A percentile compares a stretch with the other conserved stretches of the same genome.
These are phyloP conservation scores for Polydrusus pterygomalis DNA, from an alignment of 2,888 invertebrate species.

Conservation along the genomic window DNA sequence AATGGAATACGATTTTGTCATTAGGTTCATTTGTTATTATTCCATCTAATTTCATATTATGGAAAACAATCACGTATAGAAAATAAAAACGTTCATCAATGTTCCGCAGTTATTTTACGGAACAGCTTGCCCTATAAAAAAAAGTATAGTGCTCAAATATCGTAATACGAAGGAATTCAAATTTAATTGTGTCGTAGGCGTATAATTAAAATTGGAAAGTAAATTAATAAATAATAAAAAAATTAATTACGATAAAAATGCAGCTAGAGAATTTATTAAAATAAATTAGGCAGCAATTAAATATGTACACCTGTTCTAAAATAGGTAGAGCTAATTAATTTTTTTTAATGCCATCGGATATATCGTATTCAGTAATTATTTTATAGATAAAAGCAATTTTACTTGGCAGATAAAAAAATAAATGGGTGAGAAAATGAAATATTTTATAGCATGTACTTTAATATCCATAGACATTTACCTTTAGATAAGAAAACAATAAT, in stretches of 20 bases:
- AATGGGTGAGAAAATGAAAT: neutral
- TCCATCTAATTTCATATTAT: too few relatives aligned
- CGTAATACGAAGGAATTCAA: constrained; percentile 41
- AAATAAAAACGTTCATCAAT: too few relatives aligned
- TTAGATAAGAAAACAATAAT: too few relatives aligned
- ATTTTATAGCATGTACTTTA: neutral
- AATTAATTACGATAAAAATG: constrained; percentile 33
- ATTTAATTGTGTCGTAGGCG: constrained; percentile 42
- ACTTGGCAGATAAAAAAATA: neutral
- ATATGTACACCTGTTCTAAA: constrained; percentile 19
- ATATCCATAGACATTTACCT: neutral
- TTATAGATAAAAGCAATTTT: constrained; percentile 16
- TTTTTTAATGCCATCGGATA: constrained; percentile 5
- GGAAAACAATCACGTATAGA: too few relatives aligned
- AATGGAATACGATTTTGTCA: too few relatives aligned
- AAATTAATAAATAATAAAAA: constrained; percentile 21
- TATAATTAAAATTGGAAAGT: constrained; percentile 34
- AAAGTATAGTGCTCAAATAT: too few relatives aligned
- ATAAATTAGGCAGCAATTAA: constrained; percentile 26
- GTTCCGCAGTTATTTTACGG: too few relatives aligned
- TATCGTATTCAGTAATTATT: constrained; percentile 15
- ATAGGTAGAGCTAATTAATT: neutral
- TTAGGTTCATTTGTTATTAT: too few relatives aligned
- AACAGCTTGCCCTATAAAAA: too few relatives aligned
- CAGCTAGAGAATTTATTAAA: constrained; percentile 30